phyloP scores from a whole-genome alignment of 2,797 vertebrate genomes.

The Eremophila alpestris region DNA sequence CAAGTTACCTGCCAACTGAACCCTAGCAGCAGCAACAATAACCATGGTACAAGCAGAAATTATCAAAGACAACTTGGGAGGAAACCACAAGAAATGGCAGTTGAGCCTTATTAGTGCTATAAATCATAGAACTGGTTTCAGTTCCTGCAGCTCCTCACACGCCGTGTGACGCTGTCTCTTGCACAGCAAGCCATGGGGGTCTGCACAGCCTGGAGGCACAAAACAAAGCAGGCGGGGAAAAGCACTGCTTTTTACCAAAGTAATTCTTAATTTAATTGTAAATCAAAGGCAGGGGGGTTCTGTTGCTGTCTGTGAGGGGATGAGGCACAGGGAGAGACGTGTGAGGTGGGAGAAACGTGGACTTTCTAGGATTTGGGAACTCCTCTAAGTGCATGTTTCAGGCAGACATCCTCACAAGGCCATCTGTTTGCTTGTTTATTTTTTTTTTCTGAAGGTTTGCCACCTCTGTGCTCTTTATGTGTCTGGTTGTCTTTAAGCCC shows the following conservation, averaged over 20 bases:
- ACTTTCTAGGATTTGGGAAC: slow-evolving; percentile 11
- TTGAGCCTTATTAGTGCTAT: slow-evolving; percentile 76
- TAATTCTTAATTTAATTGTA: slow-evolving; percentile 69
- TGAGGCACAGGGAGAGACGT: neutral
- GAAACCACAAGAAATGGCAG: slow-evolving; percentile 71
- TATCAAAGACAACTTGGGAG: slow-evolving; percentile 68
- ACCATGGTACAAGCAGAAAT: slow-evolving; percentile 25
- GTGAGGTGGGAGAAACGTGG: neutral
- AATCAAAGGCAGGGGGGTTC: slow-evolving; percentile 27
- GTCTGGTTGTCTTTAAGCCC: neutral
- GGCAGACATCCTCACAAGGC: neutral
- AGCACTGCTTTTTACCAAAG: slow-evolving; percentile 37
- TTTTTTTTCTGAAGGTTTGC: neutral
- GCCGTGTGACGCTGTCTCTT: slow-evolving; percentile 27
- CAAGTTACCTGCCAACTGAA: slow-evolving; percentile 38
- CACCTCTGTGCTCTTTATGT: neutral
- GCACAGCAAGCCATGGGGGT: slow-evolving; percentile 52
- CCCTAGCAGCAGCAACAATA: slow-evolving; percentile 32
- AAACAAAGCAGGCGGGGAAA: slow-evolving; percentile 24
- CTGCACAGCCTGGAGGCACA: slow-evolving; percentile 53
- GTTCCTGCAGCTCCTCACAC: slow-evolving; percentile 62
- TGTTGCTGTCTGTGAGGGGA: neutral
- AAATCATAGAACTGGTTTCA: slow-evolving; percentile 73
- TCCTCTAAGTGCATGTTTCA: neutral
- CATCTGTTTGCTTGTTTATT: neutral